Conservation (phyloP, 1,140 invertebrate species). For the Drosophila mauritiana region DNA sequence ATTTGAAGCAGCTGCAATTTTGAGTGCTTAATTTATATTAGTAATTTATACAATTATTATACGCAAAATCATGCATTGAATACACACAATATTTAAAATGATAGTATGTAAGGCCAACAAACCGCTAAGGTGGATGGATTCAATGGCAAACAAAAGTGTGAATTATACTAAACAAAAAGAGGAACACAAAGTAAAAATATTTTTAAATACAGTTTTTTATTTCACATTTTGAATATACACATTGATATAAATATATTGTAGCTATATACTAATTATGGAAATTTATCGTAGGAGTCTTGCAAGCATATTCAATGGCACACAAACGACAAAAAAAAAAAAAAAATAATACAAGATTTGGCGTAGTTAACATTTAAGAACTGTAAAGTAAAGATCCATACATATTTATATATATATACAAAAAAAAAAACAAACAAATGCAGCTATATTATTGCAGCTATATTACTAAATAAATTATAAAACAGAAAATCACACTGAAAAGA, state of each 20-base stretch:
- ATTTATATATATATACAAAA: conserved; percentile 70
- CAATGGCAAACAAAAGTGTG: conserved; percentile 32
- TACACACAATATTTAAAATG: conserved; percentile 52
- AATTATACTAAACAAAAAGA: conserved; percentile 41
- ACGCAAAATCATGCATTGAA: conserved; percentile 60
- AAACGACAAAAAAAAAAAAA: conserved; percentile 34
- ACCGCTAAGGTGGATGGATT: conserved; percentile 5
- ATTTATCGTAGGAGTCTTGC: conserved; percentile 76
- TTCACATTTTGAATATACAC: conserved; percentile 79
- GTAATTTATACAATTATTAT: conserved; percentile 74
- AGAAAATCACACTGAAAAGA: conserved; percentile 68
- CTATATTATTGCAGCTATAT: conserved; percentile 70
- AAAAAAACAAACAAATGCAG: conserved; percentile 45
- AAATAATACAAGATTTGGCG: conserved; percentile 53
- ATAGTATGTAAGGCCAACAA: conserved; percentile 51
- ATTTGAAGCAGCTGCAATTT: conserved; percentile 72
- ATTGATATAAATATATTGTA: conserved; percentile 65
- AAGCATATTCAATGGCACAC: conserved; percentile 67
- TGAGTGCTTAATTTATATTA: conserved; percentile 80
- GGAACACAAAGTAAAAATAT: conserved; percentile 57
- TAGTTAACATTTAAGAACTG: conserved; percentile 76
- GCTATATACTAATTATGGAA: conserved; percentile 58
- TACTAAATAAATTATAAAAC: conserved; percentile 69
- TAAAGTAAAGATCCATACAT: conserved; percentile 76
- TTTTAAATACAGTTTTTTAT: conserved; percentile 78